phyloP scores from a whole-genome alignment of 2,888 invertebrate species.

The Smittia sp. region DNA sequence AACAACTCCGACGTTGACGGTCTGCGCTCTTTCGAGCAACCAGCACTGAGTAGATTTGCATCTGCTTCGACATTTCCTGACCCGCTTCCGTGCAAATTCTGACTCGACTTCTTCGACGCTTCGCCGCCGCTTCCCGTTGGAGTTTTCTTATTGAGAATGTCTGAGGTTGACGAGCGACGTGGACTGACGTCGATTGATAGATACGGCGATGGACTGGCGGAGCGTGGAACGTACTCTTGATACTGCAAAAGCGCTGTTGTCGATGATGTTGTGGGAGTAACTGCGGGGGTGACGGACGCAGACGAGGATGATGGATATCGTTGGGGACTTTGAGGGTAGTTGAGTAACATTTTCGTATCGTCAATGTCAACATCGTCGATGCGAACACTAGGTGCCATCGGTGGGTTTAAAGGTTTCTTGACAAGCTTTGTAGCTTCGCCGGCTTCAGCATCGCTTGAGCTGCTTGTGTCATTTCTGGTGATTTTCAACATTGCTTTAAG shows the following conservation, averaged over 20 bases:
- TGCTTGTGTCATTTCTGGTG: constrained; percentile 25
- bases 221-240: constrained; percentile 42
- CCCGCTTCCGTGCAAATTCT: constrained; percentile 1
- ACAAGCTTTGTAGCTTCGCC: neutral
- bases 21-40: constrained; percentile 46
- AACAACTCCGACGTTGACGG: constrained; percentile 53
- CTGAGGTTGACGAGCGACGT: constrained; percentile 52
- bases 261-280: constrained; percentile 29
- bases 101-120: constrained; percentile 19
- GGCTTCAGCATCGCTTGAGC: constrained; percentile 22
- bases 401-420: neutral
- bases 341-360: constrained; percentile 49
- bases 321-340: constrained; percentile 50
- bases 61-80: constrained; percentile 4
- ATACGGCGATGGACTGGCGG: constrained; percentile 50
- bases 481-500: constrained; percentile 49
- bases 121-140: constrained; percentile 42
- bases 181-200: constrained; percentile 45
- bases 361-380: constrained; percentile 51
- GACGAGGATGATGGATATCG: constrained; percentile 42
- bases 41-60: neutral
- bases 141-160: constrained; percentile 47
- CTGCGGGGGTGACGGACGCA: constrained; percentile 29
- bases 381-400: constrained; percentile 48
- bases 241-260: constrained; percentile 28